These are phyloP conservation scores for Erebia palarica DNA, from an alignment of 2,888 invertebrate genomes.

Conservation along the genomic window DNA sequence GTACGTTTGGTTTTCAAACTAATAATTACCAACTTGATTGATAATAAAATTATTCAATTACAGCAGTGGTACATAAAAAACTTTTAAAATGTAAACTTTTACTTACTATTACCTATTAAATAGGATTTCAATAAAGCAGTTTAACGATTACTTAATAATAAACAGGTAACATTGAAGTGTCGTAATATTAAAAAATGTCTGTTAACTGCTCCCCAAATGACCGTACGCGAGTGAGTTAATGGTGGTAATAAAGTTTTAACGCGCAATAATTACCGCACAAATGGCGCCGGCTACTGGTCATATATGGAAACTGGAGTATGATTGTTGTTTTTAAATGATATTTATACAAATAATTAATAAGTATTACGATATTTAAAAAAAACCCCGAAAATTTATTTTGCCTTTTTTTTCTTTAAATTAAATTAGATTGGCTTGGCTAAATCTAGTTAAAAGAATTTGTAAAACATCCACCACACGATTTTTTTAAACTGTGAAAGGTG, in stretches of 20 bases:
- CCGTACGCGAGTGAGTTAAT: constrained; percentile 37
- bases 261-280: constrained; percentile 41
- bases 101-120: not conserved
- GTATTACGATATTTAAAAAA: no score
- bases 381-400: no score
- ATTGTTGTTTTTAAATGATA: not conserved
- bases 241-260: constrained; percentile 41
- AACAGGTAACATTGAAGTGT: constrained; percentile 25
- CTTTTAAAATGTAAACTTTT: no score
- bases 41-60: not conserved
- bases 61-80: not conserved
- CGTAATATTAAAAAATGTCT: constrained; percentile 30
- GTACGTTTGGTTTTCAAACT: no score
- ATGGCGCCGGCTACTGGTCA: constrained; percentile 43
- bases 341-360: no score
- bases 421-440: no score
- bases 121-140: constrained; percentile 3
- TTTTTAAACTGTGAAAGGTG: no score
- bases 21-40: not conserved
- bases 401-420: no score
- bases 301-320: constrained; percentile 18
- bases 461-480: no score
- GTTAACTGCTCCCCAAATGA: constrained; percentile 16
- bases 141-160: constrained; percentile 11
- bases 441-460: no score